Percentiles rank a stretch among this genome's conserved stretches.
Conservation (phyloP, 1,140 invertebrate genomes). For the Ceratina japonica region DNA sequence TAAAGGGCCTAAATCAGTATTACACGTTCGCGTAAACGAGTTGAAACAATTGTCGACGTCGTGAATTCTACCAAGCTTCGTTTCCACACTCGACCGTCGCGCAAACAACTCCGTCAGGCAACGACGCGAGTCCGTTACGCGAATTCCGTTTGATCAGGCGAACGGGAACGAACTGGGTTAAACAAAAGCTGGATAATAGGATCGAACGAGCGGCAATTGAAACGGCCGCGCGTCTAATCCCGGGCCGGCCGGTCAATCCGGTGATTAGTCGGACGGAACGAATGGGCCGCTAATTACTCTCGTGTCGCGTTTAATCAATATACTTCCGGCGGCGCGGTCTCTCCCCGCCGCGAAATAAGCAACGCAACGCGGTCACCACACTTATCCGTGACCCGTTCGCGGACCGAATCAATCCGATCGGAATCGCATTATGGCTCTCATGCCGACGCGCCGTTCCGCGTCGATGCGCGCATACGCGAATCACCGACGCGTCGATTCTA, state of each 20-base stretch:
- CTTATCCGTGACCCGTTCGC: not conserved
- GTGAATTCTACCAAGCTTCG: conserved; percentile 37
- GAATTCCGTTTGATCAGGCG: not conserved
- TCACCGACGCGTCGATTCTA: too few species aligned
- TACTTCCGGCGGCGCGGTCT: not conserved
- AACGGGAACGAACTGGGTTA: not conserved
- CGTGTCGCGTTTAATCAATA: not conserved
- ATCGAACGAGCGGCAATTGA: not conserved
- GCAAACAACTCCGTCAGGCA: too few species aligned
- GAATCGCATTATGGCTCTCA: not conserved
- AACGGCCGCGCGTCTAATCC: not conserved
- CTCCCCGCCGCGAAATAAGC: not conserved
- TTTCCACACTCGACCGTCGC: too few species aligned
- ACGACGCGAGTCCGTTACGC: not conserved
- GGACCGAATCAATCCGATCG: not conserved
- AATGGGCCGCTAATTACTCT: not conserved
- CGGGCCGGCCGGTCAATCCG: not conserved
- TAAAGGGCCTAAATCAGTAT: conserved; percentile 13
- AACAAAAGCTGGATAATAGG: not conserved
- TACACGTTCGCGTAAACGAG: conserved; percentile 29
- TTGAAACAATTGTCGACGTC: conserved; percentile 50
- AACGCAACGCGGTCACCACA: not conserved
- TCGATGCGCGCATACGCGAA: too few species aligned
- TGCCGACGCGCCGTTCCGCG: not conserved
- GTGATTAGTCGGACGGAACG: not conserved